Evolutionary conservation across 2,113 vertebrate genomes (phyloP).

Genomic region (Scytalopus superciliaris): DNA sequence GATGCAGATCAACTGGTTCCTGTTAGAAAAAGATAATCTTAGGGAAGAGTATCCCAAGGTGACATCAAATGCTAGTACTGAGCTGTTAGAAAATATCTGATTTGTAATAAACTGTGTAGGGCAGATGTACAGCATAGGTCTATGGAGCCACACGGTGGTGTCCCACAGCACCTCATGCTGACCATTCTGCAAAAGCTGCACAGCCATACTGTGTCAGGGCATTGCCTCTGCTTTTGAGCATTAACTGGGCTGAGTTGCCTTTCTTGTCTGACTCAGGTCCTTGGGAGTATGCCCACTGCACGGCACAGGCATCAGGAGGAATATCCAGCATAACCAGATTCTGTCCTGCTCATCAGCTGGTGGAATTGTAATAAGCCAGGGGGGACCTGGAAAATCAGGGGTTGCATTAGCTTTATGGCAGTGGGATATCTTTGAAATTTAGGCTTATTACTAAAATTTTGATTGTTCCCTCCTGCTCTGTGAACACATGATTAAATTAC

Average conservation of each 20-base stretch:
- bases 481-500: constrained; percentile 1
- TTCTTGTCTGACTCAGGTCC: neutral
- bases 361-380: neutral
- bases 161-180: neutral
- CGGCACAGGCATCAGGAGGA: rapidly evolving
- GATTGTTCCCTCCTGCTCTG: neutral
- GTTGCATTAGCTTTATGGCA: neutral
- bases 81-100: neutral
- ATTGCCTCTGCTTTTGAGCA: neutral
- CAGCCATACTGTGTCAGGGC: rapidly evolving
- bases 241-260: neutral
- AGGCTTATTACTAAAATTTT: neutral
- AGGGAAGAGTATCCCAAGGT: neutral
- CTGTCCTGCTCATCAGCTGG: neutral
- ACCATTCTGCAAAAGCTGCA: neutral
- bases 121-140: neutral
- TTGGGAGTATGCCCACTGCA: neutral
- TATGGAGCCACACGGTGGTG: neutral
- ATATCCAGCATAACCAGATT: neutral
- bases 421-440: neutral
- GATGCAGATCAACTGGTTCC: neutral
- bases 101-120: neutral
- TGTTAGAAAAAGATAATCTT: neutral
- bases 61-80: neutral
- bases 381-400: neutral